These are phyloP conservation scores for Eristalis tenax DNA, from an alignment of 2,888 invertebrate species.

Conservation along the genomic window DNA sequence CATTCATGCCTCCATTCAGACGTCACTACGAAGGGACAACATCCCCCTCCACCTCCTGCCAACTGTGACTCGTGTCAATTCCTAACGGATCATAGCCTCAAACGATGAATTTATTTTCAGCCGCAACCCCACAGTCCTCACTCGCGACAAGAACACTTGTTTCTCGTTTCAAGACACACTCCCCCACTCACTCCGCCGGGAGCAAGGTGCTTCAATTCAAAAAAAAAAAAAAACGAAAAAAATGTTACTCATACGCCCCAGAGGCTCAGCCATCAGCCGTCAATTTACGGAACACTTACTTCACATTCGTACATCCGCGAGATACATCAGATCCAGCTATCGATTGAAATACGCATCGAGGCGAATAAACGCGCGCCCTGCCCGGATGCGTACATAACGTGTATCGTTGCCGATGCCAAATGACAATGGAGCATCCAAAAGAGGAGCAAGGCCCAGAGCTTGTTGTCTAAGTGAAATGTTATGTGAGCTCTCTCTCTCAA, in stretches of 20 bases:
- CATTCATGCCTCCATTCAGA: background rate
- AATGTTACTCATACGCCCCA: background rate
- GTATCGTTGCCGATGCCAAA: background rate
- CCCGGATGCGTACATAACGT: background rate
- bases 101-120: background rate
- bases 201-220: background rate
- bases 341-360: background rate
- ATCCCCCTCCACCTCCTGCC: background rate
- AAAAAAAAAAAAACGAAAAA: background rate
- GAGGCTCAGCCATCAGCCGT: background rate
- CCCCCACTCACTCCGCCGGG: no score
- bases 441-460: background rate
- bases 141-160: background rate
- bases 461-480: slow-evolving; percentile 5
- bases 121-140: background rate
- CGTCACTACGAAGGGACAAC: background rate
- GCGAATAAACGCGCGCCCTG: background rate
- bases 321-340: background rate
- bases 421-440: background rate
- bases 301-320: background rate
- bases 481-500: background rate
- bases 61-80: background rate
- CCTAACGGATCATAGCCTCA: background rate
- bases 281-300: background rate
- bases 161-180: background rate